phyloP scores from a whole-genome alignment of 2,797 vertebrate species.

The Galago senegalensis region DNA sequence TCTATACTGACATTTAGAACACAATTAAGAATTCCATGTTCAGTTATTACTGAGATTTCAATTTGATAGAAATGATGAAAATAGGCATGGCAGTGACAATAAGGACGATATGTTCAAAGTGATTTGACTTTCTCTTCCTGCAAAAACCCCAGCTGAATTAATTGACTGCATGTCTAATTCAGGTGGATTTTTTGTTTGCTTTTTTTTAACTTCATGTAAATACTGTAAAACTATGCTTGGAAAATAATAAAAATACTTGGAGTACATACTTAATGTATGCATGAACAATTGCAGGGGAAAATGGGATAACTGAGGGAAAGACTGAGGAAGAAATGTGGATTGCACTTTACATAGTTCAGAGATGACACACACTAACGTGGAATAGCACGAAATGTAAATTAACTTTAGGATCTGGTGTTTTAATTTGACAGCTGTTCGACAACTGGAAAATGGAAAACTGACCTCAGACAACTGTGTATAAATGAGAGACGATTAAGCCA shows the following conservation, averaged over 20 bases:
- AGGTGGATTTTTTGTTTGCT: not conserved
- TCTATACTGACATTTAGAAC: conserved; percentile 80
- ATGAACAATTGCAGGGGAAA: conserved; percentile 14
- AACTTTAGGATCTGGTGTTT: conserved; percentile 88
- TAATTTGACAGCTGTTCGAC: conserved; percentile 92
- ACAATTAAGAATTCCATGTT: conserved; percentile 26
- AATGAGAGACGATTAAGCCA: conserved; percentile 87
- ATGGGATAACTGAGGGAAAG: conserved; percentile 69
- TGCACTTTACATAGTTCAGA: conserved; percentile 87
- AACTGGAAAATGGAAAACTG: conserved; percentile 90
- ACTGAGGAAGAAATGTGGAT: conserved; percentile 79
- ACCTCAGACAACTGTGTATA: conserved; percentile 90
- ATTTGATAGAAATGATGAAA: conserved; percentile 52
- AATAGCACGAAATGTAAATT: conserved; percentile 89
- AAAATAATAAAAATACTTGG: conserved; percentile 43
- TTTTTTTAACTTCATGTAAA: not conserved
- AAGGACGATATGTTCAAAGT: not conserved
- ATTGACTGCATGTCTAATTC: not conserved
- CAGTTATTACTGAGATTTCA: conserved; percentile 78
- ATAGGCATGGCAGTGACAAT: conserved; percentile 65
- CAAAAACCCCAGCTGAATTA: not conserved
- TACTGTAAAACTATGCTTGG: conserved; percentile 28
- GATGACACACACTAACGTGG: conserved; percentile 85
- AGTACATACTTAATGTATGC: not conserved
- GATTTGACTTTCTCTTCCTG: conserved; percentile 58